phyloP scores from a whole-genome alignment of 37 sponge, comb jelly and placozoan genomes.

The Halichondria panicea region DNA sequence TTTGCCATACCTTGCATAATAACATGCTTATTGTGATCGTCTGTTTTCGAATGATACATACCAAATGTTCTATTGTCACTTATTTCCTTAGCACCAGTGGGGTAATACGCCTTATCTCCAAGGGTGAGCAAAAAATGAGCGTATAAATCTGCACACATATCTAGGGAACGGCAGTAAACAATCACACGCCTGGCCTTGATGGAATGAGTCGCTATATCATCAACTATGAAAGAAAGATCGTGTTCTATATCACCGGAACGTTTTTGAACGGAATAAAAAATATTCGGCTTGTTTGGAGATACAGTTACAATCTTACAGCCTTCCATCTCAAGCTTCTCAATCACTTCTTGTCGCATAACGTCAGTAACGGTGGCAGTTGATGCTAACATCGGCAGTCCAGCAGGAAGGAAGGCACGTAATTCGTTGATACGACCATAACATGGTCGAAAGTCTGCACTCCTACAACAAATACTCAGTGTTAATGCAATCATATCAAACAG shows the following conservation, averaged over 20 bases:
- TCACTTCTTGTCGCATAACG: conserved; percentile 11
- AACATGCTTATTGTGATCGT: conserved; percentile 28
- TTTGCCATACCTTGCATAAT: conserved; percentile 23
- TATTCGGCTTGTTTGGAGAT: conserved; percentile 54
- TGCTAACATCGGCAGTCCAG: conserved; percentile 14
- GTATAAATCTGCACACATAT: conserved; percentile 45
- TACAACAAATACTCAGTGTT: background rate
- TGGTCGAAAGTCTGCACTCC: conserved; percentile 44
- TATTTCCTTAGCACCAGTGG: conserved; percentile 31
- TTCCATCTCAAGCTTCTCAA: conserved; percentile 12
- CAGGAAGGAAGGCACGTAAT: conserved; percentile 33
- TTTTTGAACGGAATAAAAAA: conserved; percentile 21
- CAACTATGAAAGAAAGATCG: background rate
- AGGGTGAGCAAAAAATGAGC: conserved; percentile 23
- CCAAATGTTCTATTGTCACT: conserved; percentile 48
- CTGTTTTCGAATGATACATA: conserved; percentile 45
- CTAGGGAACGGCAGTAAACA: conserved; percentile 42
- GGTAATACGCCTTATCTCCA: conserved; percentile 35
- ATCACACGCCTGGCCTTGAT: conserved; percentile 32
- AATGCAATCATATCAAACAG: background rate
- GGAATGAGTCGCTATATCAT: conserved; percentile 4
- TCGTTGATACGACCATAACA: conserved; percentile 31
- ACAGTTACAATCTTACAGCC: conserved; percentile 5
- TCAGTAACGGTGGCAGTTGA: conserved; percentile 31
- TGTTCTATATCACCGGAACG: conserved; percentile 13